Base-by-base conservation (phyloP, 1,140 invertebrate species). In the Heliothis subflexa region DNA sequence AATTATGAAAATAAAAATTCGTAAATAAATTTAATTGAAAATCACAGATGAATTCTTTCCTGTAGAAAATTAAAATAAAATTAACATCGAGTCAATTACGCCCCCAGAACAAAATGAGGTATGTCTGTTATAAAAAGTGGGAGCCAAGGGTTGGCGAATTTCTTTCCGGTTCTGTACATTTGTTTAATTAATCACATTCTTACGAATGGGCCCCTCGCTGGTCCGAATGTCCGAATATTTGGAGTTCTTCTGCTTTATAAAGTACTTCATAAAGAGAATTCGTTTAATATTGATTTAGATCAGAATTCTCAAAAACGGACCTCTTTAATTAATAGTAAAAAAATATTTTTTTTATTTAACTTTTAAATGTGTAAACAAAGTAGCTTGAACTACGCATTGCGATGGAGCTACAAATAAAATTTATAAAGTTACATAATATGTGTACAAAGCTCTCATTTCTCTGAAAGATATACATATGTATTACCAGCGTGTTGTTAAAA, bases 111-210 rank as follows among this genome's bases (percentile, higher is more conserved):
- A 87, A 94, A 89, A 91, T 89, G 85, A 87, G 88, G 86, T 91
- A 93, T 93, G 86, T 88, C 85, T 81, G 85, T 87, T 88, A 85
- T 85, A 92, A 93, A 92, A 93, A 91, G 86, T 81, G 71, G 78
- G 73, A 85, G 79, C 85, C 85, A 90, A 92, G 92, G 92, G 91
- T 91, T 92, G 89, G 82, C 86, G 82, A 88, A 92, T 92, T 93
- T 94, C 90, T 93, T 94, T 91, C 88, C 83, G 86, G 86, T 79
- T 87, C 86, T 88, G 87, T 91, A 86, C 90, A 90, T 92, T 93
- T 91, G 91, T 93, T 94, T 92, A 94, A 93, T 93, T 94, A 93
- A 92, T 94, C 84, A 92, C 83, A 94, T 94, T 94, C 91, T 93
- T 93, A 93, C 83, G 86, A 90, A 85, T 92, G 86, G 90, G 88